Evolutionary conservation across 1,140 invertebrate genomes (phyloP).

Genomic region (Saxidomus purpurata): DNA sequence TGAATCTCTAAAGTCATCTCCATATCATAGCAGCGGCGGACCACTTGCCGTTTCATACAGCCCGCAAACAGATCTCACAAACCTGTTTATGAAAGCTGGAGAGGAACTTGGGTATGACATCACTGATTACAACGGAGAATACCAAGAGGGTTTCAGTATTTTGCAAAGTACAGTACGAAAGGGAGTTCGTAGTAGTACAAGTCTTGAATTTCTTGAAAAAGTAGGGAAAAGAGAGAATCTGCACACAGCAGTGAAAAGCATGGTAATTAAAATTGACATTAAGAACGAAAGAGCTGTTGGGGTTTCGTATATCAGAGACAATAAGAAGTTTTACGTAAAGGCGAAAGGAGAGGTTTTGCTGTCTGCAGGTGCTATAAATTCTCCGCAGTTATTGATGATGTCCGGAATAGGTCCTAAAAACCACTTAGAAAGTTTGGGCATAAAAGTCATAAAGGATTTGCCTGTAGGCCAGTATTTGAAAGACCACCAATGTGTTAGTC

Average conservation of each 20-base stretch:
- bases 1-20: constrained; percentile 16
- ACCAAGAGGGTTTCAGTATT: constrained; percentile 45
- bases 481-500: constrained; percentile 50
- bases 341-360: constrained; percentile 82
- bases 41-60: constrained; percentile 15
- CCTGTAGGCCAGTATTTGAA: constrained; percentile 70
- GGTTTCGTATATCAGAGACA: constrained; percentile 35
- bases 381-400: constrained; percentile 95
- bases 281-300: constrained; percentile 23
- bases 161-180: constrained; percentile 18
- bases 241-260: background rate
- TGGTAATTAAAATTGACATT: constrained; percentile 28
- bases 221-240: background rate
- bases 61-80: background rate
- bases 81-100: constrained; percentile 5
- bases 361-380: constrained; percentile 92
- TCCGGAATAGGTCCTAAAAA: constrained; percentile 92
- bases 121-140: constrained; percentile 74
- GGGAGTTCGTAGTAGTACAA: constrained; percentile 34
- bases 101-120: constrained; percentile 82
- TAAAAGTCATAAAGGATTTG: constrained; percentile 48
- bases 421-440: background rate
- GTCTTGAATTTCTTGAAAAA: constrained; percentile 31
- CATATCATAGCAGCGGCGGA: constrained; percentile 52
- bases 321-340: constrained; percentile 24